phyloP scores from a whole-genome alignment of 2,113 vertebrate genomes.

The Pseudopipra pipra region DNA sequence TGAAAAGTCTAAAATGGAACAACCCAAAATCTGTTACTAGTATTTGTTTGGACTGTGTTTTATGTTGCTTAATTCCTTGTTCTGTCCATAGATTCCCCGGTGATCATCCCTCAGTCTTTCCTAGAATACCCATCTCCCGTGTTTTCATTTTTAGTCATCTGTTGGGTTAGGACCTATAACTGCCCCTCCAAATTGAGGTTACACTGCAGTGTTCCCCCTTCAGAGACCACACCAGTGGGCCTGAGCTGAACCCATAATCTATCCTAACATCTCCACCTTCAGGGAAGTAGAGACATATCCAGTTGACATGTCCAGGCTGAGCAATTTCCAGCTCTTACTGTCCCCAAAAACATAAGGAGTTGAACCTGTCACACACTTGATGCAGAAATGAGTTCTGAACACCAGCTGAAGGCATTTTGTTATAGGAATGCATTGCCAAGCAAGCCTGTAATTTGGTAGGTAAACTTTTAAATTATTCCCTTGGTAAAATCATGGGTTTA shows the following conservation, averaged over 20 bases:
- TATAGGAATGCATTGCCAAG: neutral
- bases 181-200: slow-evolving; percentile 2
- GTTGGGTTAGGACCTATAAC: neutral
- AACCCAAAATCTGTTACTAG: neutral
- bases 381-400: neutral
- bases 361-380: neutral
- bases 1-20: neutral
- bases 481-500: neutral
- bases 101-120: neutral
- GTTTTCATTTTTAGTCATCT: neutral
- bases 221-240: neutral
- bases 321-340: neutral
- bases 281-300: neutral
- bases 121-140: neutral
- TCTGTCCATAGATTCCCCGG: neutral
- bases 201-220: neutral
- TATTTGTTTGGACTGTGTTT: neutral
- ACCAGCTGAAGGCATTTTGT: neutral
- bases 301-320: neutral
- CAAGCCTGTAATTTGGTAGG: neutral
- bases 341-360: neutral
- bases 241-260: slow-evolving; percentile 51
- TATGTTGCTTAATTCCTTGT: neutral
- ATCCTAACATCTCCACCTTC: neutral
- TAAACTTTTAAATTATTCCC: neutral